Evolutionary conservation across 1,140 invertebrate species (phyloP).

Genomic region (Drosophila suzukii): DNA sequence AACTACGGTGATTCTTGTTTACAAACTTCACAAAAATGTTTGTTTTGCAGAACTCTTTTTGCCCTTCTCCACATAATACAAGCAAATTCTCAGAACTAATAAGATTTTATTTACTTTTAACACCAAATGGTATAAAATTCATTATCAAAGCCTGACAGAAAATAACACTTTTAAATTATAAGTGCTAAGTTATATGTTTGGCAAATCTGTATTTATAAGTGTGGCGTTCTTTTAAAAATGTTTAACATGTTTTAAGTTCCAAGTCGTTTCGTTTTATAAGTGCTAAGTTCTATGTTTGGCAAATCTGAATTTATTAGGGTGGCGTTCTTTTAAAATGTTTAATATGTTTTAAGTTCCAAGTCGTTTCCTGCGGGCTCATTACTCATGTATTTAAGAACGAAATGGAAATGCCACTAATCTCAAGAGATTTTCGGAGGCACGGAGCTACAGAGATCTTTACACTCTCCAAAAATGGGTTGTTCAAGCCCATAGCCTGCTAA

Average conservation of each 20-base stretch:
- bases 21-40: too few relatives aligned
- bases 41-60: background rate
- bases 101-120: too few relatives aligned
- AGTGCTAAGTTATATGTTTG: too few relatives aligned
- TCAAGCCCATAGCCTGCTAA: slow-evolving; percentile 1
- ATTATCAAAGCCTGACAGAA: too few relatives aligned
- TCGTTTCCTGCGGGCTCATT: slow-evolving; percentile 15
- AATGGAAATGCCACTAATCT: background rate
- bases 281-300: too few relatives aligned
- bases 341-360: background rate
- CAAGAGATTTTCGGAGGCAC: background rate
- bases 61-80: too few relatives aligned
- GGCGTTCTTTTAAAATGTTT: background rate
- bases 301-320: background rate
- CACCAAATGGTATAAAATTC: too few relatives aligned
- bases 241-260: background rate
- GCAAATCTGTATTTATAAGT: background rate
- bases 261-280: slow-evolving; percentile 4
- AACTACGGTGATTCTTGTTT: too few relatives aligned
- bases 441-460: slow-evolving; percentile 14
- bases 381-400: background rate
- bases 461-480: slow-evolving; percentile 10
- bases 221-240: background rate
- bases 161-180: too few relatives aligned
- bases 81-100: too few relatives aligned